Percentiles rank a stretch among this genome's conserved stretches.
These are phyloP conservation scores for Myoxocephalus aenaeus DNA, from an alignment of 2,797 vertebrate genomes.

Conservation along the genomic window DNA sequence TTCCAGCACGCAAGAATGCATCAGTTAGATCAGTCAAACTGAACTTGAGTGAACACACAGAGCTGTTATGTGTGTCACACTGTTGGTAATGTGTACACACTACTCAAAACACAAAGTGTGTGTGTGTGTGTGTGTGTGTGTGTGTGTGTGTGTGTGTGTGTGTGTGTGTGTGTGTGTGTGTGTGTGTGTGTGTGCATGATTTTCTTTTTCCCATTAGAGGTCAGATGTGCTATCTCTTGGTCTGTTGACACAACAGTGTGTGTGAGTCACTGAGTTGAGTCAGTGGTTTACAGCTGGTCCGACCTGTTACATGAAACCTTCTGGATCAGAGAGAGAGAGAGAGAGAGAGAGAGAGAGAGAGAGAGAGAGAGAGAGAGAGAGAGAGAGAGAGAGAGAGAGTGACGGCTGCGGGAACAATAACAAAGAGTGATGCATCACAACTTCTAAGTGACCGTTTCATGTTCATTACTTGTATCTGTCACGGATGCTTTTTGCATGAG, in stretches of 20 bases:
- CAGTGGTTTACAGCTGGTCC: conserved; percentile 70
- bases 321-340: neutral
- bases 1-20: neutral
- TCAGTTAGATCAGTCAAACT: conserved; percentile 72
- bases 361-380: too few species aligned
- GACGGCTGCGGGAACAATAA: conserved; percentile 28
- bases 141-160: too few species aligned
- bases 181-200: neutral
- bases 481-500: conserved; percentile 3
- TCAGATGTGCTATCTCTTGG: conserved; percentile 48
- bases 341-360: too few species aligned
- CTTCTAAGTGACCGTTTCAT: too few species aligned
- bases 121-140: neutral
- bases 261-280: conserved; percentile 64
- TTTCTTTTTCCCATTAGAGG: conserved; percentile 26
- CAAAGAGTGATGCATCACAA: neutral
- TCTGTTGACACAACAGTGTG: conserved; percentile 75
- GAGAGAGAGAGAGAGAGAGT: too few species aligned
- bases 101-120: conserved; percentile 22
- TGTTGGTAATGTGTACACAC: conserved; percentile 45
- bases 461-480: neutral
- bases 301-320: conserved; percentile 55
- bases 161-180: conserved; percentile 5
- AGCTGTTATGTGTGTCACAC: conserved; percentile 37
- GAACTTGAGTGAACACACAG: conserved; percentile 65